These are phyloP conservation scores for Rhynchonycteris naso DNA, from an alignment of 2,797 vertebrate genomes.

Conservation along the genomic window DNA sequence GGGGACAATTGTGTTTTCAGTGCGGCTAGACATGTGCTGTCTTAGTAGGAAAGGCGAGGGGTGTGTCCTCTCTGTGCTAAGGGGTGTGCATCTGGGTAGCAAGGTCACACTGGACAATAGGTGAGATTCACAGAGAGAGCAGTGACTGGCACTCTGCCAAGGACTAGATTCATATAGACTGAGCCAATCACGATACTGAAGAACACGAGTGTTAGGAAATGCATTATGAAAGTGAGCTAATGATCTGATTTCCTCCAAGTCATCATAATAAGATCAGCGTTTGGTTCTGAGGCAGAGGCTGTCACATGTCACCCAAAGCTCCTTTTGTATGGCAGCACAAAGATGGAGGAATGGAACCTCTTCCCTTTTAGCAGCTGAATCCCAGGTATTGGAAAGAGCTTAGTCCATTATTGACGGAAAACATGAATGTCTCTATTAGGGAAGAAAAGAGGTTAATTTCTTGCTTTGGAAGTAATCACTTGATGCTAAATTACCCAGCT, in stretches of 20 bases:
- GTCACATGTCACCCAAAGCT: background rate
- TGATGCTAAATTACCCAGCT: slow-evolving; percentile 43
- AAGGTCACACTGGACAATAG: background rate
- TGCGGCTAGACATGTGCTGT: background rate
- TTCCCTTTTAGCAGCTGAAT: background rate
- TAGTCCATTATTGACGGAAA: slow-evolving; percentile 18
- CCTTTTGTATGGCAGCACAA: background rate
- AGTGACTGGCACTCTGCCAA: background rate
- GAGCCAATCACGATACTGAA: background rate
- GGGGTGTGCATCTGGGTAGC: rapidly evolving
- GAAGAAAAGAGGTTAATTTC: slow-evolving; percentile 49
- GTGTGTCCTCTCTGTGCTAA: background rate
- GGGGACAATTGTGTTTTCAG: background rate
- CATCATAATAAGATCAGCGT: background rate
- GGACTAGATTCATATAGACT: background rate
- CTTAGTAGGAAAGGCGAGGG: background rate
- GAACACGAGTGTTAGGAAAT: background rate
- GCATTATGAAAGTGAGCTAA: background rate
- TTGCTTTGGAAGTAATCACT: slow-evolving; percentile 54
- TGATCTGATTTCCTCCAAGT: background rate
- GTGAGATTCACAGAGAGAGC: background rate
- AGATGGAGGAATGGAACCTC: background rate
- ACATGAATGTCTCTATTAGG: background rate
- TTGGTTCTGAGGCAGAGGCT: background rate
- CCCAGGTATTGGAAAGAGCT: background rate